phyloP scores from a whole-genome alignment of 2,797 vertebrate genomes.

The Periophthalmus magnuspinnatus region DNA sequence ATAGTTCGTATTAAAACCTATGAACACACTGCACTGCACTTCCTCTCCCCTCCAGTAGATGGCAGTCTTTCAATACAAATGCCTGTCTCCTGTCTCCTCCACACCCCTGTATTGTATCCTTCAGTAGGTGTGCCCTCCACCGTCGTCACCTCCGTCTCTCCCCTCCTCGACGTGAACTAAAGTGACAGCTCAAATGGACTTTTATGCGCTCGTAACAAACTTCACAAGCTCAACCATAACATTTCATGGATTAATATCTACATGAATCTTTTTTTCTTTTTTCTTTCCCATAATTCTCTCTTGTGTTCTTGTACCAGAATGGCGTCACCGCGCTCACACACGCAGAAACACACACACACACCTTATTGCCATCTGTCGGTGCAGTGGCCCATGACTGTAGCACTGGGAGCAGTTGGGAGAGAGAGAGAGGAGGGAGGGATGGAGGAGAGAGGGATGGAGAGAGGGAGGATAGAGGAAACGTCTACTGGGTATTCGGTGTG shows the following conservation, averaged over 20 bases:
- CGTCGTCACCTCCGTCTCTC: constrained; percentile 40
- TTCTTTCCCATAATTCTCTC: constrained; percentile 25
- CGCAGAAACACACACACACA: constrained; percentile 34
- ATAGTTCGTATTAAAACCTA: no score
- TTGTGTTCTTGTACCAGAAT: constrained; percentile 54
- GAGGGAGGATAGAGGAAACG: constrained; percentile 53
- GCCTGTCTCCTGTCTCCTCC: background rate
- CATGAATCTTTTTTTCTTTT: constrained; percentile 13
- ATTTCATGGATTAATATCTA: constrained; percentile 29
- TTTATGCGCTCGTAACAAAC: constrained; percentile 47
- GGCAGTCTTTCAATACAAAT: constrained; percentile 67
- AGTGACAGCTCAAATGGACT: constrained; percentile 55
- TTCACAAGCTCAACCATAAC: constrained; percentile 24
- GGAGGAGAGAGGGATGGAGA: constrained; percentile 43
- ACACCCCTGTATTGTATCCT: constrained; percentile 17
- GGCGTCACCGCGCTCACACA: constrained; percentile 52
- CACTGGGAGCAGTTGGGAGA: constrained; percentile 69
- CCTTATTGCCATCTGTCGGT: constrained; percentile 72
- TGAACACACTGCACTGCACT: background rate
- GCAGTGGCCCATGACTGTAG: constrained; percentile 69
- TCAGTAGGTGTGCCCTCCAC: constrained; percentile 38
- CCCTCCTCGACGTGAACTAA: constrained; percentile 35
- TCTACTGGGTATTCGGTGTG: constrained; percentile 56
- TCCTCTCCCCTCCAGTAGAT: constrained; percentile 60
- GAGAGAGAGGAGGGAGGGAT: constrained; percentile 35